Base-by-base conservation (phyloP, 2,888 invertebrate genomes). In the Tenthredo scrophulariae region DNA sequence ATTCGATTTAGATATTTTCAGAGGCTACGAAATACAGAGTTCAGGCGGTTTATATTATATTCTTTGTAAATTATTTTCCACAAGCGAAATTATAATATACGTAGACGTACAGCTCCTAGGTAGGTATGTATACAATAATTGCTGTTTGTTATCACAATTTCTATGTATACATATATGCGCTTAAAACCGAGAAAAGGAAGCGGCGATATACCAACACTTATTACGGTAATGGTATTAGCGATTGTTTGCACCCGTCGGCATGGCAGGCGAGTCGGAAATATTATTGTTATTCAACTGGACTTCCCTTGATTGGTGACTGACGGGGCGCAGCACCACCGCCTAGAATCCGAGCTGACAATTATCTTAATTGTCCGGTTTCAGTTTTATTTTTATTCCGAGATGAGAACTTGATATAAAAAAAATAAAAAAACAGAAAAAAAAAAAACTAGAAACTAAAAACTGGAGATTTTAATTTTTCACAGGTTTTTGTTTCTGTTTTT, bases 201-300 rank as follows among this genome's bases (percentile, higher is more conserved):
- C 7, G 7, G 15, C 46, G 26, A 75, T 75, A 43, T 74, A 67
- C 15, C 43, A 37, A 37, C 33, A 62, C 80, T 80, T 62, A 80
- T 80, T 80, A 80, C 62, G 40, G 62, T 80, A 80, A 80, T 80
- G 80, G 50, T 80, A 80, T 80, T 62, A 62, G 80, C 80, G 80
- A 80, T 80, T 80, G 80, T 80, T 80, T 80, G 80, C 62, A 22
- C 80, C 6, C 40, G 80, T 43, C 77, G 26, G 10, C 18, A n/a
- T 18, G 77, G 15, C n/a, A 40, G 26, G 46, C 22, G 79, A 79
- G 79, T 80, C 62, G 62, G 62, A 80, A 80, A 80, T 80, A 80
- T 80, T 80, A 80, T 80, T 80, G 62, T 80, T 80, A 80, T 80
- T 62, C 80, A 37, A 80, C 22, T 80, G 62, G 37, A 40, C 37